These are phyloP conservation scores for Actias luna DNA, from an alignment of 2,888 invertebrate genomes.

Conservation along the genomic window DNA sequence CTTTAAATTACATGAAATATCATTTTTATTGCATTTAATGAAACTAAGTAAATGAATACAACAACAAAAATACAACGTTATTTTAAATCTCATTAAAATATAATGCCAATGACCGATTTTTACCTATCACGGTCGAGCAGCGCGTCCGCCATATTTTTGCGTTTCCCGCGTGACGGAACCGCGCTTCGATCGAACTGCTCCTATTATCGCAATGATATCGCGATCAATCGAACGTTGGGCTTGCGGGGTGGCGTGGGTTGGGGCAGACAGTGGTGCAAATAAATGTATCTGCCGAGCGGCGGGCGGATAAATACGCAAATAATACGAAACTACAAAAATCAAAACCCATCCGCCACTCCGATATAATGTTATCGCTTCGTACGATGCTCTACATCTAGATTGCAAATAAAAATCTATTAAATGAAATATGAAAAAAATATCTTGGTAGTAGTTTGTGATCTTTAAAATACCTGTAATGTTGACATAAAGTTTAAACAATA, in stretches of 20 bases:
- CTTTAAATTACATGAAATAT: too few species aligned
- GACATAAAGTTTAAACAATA: too few species aligned
- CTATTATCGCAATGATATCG: conserved; percentile 82
- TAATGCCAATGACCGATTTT: conserved; percentile 18
- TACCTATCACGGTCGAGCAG: conserved; percentile 32
- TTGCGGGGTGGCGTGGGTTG: conserved; percentile 39
- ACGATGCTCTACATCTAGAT: conserved; percentile 50
- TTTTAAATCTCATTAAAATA: not conserved
- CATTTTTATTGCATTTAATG: too few species aligned
- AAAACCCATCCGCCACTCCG: conserved; percentile 79
- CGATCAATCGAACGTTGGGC: conserved; percentile 76
- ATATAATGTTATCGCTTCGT: conserved; percentile 43
- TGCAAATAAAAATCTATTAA: not conserved
- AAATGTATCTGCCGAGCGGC: conserved; percentile 79
- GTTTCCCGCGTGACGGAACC: conserved; percentile 61
- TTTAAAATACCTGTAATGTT: too few species aligned
- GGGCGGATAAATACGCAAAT: conserved; percentile 79
- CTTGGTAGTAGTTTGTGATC: too few species aligned
- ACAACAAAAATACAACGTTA: not conserved
- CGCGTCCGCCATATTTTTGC: conserved; percentile 62
- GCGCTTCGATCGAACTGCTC: conserved; percentile 63
- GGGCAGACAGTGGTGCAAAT: conserved; percentile 65
- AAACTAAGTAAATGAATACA: not conserved
- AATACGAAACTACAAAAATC: conserved; percentile 82
- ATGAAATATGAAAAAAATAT: too few species aligned